A percentile compares a stretch with the other conserved stretches of the same genome.
phyloP scores from a whole-genome alignment of 2,888 invertebrate genomes.

The Xestia rhomboidea region DNA sequence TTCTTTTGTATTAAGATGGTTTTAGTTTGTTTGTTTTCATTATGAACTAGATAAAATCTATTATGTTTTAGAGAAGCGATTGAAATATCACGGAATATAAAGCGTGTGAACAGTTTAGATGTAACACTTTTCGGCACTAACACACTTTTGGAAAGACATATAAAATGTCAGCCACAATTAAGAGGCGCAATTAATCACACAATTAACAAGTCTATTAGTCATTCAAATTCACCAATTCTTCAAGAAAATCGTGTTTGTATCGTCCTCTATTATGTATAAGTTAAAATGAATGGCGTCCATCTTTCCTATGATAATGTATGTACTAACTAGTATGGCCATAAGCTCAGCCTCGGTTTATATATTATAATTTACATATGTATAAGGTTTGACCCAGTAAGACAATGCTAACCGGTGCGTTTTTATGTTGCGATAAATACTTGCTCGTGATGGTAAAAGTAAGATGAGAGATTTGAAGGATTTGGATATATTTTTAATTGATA shows the following conservation, averaged over 20 bases:
- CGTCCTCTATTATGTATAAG: slow-evolving; percentile 14
- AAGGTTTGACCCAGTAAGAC: slow-evolving; percentile 63
- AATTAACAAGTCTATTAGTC: slow-evolving; percentile 21
- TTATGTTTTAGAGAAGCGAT: background rate
- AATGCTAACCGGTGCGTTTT: slow-evolving; percentile 59
- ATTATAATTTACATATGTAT: slow-evolving; percentile 61
- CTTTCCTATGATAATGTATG: slow-evolving; percentile 27
- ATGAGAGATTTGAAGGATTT: slow-evolving; percentile 1
- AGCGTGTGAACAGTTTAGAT: slow-evolving; percentile 26
- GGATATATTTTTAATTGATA: background rate
- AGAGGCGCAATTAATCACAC: slow-evolving; percentile 10
- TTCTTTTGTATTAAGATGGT: slow-evolving; percentile 19
- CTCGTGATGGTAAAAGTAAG: slow-evolving; percentile 8
- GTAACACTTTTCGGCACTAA: background rate
- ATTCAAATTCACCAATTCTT: slow-evolving; percentile 7
- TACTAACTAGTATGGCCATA: slow-evolving; percentile 29
- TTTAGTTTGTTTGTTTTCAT: slow-evolving; percentile 6
- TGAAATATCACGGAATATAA: slow-evolving; percentile 20
- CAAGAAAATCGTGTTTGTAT: slow-evolving; percentile 21
- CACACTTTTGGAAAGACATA: background rate
- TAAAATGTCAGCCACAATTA: slow-evolving; percentile 45
- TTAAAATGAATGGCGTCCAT: slow-evolving; percentile 21
- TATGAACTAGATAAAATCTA: background rate
- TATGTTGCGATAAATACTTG: slow-evolving; percentile 28
- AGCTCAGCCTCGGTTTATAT: slow-evolving; percentile 49